phyloP scores from a whole-genome alignment of 2,113 vertebrate species.

The Lophius piscatorius region DNA sequence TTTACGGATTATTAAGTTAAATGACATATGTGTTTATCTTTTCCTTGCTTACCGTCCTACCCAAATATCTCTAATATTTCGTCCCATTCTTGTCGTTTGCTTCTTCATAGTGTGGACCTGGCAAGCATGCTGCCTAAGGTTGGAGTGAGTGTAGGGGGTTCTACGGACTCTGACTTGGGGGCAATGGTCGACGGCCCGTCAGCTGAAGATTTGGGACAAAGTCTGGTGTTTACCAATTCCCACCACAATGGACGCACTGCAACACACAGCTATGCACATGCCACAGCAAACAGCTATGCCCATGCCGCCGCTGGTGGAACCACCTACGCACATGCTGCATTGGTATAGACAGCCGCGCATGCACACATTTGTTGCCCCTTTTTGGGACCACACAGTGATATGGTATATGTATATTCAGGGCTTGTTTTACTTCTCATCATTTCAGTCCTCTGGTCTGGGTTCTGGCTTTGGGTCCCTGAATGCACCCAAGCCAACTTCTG shows the following conservation, averaged over 20 bases:
- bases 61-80: not conserved
- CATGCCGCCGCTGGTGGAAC: slow-evolving; percentile 84
- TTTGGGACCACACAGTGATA: not conserved
- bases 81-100: not conserved
- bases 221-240: slow-evolving; percentile 96
- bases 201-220: slow-evolving; percentile 88
- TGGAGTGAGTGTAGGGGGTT: slow-evolving; percentile 52
- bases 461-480: slow-evolving; percentile 89
- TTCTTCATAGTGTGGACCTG: slow-evolving; percentile 83
- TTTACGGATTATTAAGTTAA: not conserved
- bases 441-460: slow-evolving; percentile 88
- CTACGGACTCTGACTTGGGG: slow-evolving; percentile 78
- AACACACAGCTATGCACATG: slow-evolving; percentile 83
- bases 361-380: not conserved
- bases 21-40: not conserved
- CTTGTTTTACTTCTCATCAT: slow-evolving; percentile 14
- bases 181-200: slow-evolving; percentile 84
- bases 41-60: not conserved
- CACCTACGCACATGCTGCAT: slow-evolving; percentile 84
- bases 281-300: slow-evolving; percentile 85
- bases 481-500: slow-evolving; percentile 81
- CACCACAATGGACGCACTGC: slow-evolving; percentile 84
- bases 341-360: slow-evolving; percentile 59
- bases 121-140: slow-evolving; percentile 87
- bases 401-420: not conserved